These are phyloP conservation scores for Sebastes steindachneri DNA, from an alignment of 2,797 vertebrate genomes.

Conservation along the genomic window DNA sequence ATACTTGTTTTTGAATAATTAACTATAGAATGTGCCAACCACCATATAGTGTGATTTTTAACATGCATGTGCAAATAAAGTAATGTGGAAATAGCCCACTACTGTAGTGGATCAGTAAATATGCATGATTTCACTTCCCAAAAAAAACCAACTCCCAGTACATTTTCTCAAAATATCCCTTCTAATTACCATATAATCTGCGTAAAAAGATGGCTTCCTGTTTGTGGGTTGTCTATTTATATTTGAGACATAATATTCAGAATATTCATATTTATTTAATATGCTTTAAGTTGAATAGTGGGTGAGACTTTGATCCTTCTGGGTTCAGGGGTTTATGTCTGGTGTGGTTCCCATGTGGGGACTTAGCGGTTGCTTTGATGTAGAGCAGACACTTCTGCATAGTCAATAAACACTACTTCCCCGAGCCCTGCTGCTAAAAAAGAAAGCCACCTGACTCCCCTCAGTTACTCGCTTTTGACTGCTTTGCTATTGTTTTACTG, in stretches of 20 bases:
- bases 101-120: neutral
- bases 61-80: neutral
- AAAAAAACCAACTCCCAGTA: neutral
- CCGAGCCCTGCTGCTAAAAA: slow-evolving; percentile 2
- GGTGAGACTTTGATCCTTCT: slow-evolving; percentile 59
- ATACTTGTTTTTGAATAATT: neutral
- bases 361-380: slow-evolving; percentile 66
- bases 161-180: slow-evolving; percentile 15
- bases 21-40: neutral
- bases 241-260: slow-evolving; percentile 31
- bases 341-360: slow-evolving; percentile 55
- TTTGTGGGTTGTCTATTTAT: slow-evolving; percentile 16
- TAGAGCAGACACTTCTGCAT: slow-evolving; percentile 49
- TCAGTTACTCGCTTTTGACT: slow-evolving; percentile 9
- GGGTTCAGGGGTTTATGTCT: slow-evolving; percentile 67
- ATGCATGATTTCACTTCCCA: neutral
- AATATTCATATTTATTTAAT: slow-evolving; percentile 45
- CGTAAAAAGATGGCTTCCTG: neutral
- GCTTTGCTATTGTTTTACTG: slow-evolving; percentile 36
- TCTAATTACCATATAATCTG: slow-evolving; percentile 22
- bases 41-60: neutral
- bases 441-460: slow-evolving; percentile 15
- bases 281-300: slow-evolving; percentile 44
- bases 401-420: slow-evolving; percentile 57
- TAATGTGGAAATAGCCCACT: neutral